Evolutionary conservation across 2,113 vertebrate genomes (phyloP).

Genomic region (Psittacus erithacus): DNA sequence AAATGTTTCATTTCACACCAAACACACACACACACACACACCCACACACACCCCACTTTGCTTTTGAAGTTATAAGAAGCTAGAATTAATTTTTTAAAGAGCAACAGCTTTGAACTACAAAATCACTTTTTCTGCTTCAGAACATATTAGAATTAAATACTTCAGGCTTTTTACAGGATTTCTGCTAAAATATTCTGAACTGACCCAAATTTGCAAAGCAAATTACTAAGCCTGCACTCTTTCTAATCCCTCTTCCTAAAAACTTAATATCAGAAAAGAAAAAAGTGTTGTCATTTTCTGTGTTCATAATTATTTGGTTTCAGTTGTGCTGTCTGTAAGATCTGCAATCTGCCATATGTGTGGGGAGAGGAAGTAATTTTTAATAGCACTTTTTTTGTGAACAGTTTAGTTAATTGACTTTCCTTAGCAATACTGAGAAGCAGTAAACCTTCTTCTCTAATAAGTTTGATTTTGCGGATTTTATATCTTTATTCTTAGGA

Average conservation of each 20-base stretch:
- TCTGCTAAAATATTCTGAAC: background rate
- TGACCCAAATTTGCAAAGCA: background rate
- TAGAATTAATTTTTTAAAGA: background rate
- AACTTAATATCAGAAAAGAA: background rate
- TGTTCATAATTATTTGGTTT: background rate
- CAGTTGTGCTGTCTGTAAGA: background rate
- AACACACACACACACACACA: background rate
- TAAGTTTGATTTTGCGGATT: background rate
- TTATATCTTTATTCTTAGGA: background rate
- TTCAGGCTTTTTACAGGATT: background rate
- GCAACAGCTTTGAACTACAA: background rate
- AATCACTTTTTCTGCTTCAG: background rate
- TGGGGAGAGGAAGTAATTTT: background rate
- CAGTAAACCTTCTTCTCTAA: background rate
- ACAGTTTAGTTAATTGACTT: background rate
- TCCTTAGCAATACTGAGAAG: background rate
- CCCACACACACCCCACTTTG: background rate
- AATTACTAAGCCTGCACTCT: background rate
- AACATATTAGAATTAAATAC: background rate
- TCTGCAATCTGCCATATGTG: rapidly evolving
- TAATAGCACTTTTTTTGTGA: background rate
- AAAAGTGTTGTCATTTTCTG: background rate
- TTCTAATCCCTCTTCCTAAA: background rate
- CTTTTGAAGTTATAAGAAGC: background rate
- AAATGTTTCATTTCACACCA: background rate